Evolutionary conservation across 2,888 invertebrate genomes (phyloP).

Genomic region (Volucella bombylans): DNA sequence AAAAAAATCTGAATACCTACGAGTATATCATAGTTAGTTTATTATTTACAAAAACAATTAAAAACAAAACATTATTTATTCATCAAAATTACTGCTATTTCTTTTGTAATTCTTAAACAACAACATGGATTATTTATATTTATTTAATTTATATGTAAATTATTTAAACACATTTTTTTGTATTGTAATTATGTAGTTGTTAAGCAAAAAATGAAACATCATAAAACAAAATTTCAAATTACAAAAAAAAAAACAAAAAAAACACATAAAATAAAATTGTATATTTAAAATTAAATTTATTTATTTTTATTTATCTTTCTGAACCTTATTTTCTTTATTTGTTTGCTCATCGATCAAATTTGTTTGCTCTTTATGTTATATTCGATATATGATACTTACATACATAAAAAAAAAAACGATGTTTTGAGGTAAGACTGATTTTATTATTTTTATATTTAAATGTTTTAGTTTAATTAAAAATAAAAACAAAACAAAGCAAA

Average conservation of each 20-base stretch:
- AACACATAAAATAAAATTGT: conserved; percentile 71
- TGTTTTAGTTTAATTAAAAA: conserved; percentile 71
- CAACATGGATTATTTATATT: conserved; percentile 66
- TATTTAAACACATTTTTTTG: conserved; percentile 75
- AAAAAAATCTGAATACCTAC: conserved; percentile 42
- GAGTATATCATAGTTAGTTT: conserved; percentile 31
- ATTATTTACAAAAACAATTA: conserved; percentile 35
- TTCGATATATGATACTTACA: conserved; percentile 57
- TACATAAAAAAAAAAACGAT: conserved; percentile 63
- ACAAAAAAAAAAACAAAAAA: conserved; percentile 70
- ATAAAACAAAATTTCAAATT: conserved; percentile 71
- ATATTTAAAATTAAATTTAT: conserved; percentile 67
- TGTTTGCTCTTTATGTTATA: conserved; percentile 65
- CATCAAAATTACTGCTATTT: conserved; percentile 68
- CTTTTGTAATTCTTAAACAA: conserved; percentile 48
- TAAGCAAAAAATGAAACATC: conserved; percentile 75
- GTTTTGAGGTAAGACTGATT: conserved; percentile 76
- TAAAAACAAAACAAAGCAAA: conserved; percentile 20
- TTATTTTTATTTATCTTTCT: conserved; percentile 63
- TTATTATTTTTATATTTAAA: conserved; percentile 67
- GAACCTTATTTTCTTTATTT: conserved; percentile 32
- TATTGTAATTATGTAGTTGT: conserved; percentile 67
- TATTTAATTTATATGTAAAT: conserved; percentile 74
- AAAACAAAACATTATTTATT: conserved; percentile 62
- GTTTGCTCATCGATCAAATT: conserved; percentile 64